Conservation (phyloP, 2,888 invertebrate genomes). For the Lasioglossum morio region DNA sequence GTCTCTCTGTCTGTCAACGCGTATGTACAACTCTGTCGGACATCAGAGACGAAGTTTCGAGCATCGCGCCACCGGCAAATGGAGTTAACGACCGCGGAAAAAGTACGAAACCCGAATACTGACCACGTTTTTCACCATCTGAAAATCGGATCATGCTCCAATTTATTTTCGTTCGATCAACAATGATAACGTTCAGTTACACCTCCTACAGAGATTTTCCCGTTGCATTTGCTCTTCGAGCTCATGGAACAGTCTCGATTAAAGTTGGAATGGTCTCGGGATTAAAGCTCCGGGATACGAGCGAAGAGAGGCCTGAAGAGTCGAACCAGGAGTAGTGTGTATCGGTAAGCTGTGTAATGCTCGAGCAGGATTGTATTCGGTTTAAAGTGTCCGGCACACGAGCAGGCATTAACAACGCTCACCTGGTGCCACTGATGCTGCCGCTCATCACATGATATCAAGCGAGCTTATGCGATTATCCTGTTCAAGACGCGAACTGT, state of each 20-base stretch:
- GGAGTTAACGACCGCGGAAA: constrained; percentile 64
- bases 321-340: background rate
- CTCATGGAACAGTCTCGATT: constrained; percentile 41
- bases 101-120: constrained; percentile 39
- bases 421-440: constrained; percentile 57
- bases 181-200: too few relatives aligned
- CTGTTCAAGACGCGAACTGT: constrained; percentile 40
- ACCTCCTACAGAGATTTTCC: too few relatives aligned
- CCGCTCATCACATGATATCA: constrained; percentile 56
- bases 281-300: constrained; percentile 53
- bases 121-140: background rate
- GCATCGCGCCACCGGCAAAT: constrained; percentile 38
- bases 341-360: constrained; percentile 53
- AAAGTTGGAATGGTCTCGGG: constrained; percentile 41
- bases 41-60: constrained; percentile 53
- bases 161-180: too few relatives aligned
- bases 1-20: background rate
- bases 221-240: constrained; percentile 43
- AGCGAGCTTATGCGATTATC: constrained; percentile 69
- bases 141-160: too few relatives aligned
- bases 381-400: constrained; percentile 63
- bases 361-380: constrained; percentile 59
- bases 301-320: constrained; percentile 21
- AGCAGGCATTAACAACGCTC: constrained; percentile 42
- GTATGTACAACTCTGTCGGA: constrained; percentile 43